These are phyloP conservation scores for Drosophila busckii DNA, from an alignment of 1,140 invertebrate genomes.

Conservation along the genomic window DNA sequence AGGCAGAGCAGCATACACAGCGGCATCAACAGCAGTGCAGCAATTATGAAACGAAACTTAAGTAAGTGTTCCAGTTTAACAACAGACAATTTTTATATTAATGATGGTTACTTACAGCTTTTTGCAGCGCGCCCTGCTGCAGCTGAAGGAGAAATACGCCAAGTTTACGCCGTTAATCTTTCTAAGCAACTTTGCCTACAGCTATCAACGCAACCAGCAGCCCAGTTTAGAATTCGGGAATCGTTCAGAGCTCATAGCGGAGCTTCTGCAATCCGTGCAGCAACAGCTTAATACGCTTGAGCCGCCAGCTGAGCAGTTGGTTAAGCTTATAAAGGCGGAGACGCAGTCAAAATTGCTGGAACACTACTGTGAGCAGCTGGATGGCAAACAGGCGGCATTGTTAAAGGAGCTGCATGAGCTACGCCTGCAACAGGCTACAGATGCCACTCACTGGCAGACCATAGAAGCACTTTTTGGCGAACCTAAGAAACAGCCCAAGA, in stretches of 20 bases:
- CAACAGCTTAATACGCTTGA: too few relatives aligned
- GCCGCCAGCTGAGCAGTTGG: constrained; percentile 38
- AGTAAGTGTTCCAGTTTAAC: constrained; percentile 26
- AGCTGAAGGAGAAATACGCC: constrained; percentile 72
- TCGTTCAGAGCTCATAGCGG: constrained; percentile 4
- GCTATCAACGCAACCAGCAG: constrained; percentile 44
- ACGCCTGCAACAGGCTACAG: constrained; percentile 43
- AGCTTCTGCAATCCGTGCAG: constrained; percentile 30
- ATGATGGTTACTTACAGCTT: constrained; percentile 37
- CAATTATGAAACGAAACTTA: constrained; percentile 58
- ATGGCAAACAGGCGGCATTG: constrained; percentile 39
- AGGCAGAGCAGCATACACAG: constrained; percentile 23
- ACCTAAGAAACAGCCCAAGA: background rate
- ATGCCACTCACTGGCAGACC: constrained; percentile 72
- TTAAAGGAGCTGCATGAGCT: constrained; percentile 48
- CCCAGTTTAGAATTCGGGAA: background rate
- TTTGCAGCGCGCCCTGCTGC: constrained; percentile 59
- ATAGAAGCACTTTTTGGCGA: constrained; percentile 62
- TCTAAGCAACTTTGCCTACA: constrained; percentile 71
- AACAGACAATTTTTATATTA: background rate
- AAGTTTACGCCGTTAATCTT: constrained; percentile 77
- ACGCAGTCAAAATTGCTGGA: constrained; percentile 60
- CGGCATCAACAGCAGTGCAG: constrained; percentile 52
- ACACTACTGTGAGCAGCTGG: constrained; percentile 48
- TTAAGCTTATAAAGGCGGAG: constrained; percentile 67